phyloP scores from a whole-genome alignment of 1,140 invertebrate genomes.

The Anadara kagoshimensis region DNA sequence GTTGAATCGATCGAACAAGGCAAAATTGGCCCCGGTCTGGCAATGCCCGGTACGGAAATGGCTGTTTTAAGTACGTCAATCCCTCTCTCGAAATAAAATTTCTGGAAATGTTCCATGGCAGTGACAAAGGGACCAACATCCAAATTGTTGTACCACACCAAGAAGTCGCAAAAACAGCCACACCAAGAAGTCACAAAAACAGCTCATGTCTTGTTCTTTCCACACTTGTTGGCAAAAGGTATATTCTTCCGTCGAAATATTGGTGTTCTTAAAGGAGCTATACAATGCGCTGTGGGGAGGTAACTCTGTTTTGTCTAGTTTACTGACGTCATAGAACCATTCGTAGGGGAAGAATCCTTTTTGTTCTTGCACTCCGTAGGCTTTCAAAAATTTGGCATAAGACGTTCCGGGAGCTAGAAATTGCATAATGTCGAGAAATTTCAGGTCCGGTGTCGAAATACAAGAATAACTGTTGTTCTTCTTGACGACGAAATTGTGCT shows the following conservation, averaged over 20 bases:
- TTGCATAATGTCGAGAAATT: constrained; percentile 33
- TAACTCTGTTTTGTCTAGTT: constrained; percentile 6
- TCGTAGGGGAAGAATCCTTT: too few relatives aligned
- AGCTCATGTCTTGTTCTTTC: background rate
- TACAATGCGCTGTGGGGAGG: background rate
- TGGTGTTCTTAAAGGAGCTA: background rate
- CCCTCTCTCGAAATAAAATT: constrained; percentile 31
- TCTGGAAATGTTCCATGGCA: constrained; percentile 14
- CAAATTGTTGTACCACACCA: too few relatives aligned
- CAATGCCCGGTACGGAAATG: constrained; percentile 35
- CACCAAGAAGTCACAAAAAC: too few relatives aligned
- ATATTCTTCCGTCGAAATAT: too few relatives aligned
- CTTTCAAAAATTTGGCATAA: constrained; percentile 42
- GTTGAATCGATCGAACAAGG: too few relatives aligned
- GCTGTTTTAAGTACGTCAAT: constrained; percentile 38
- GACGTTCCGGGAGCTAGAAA: constrained; percentile 41
- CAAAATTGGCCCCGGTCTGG: constrained; percentile 16
- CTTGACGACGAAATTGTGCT: constrained; percentile 32
- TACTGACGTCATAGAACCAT: too few relatives aligned
- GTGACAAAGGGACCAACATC: constrained; percentile 32
- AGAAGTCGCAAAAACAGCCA: background rate
- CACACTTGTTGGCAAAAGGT: background rate
- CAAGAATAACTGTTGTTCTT: constrained; percentile 32
- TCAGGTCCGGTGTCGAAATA: too few relatives aligned
- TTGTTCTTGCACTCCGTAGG: too few relatives aligned